Conservation (phyloP, 2,797 vertebrate species). For the Pseudochirops cupreus region DNA sequence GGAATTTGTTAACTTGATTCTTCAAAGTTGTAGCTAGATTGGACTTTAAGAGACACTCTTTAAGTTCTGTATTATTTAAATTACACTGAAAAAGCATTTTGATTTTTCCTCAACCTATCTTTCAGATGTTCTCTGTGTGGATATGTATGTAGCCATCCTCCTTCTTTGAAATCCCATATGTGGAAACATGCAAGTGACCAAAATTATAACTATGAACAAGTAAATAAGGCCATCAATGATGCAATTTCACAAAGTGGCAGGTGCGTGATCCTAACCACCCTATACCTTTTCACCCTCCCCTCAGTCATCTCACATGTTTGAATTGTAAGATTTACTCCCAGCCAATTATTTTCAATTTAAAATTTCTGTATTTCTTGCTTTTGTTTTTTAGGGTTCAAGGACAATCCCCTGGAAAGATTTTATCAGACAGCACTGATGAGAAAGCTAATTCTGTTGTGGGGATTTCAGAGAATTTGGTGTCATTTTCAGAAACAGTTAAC, state of each 20-base stretch:
- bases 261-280: constrained; percentile 82
- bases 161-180: constrained; percentile 99
- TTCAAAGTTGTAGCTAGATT: neutral
- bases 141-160: constrained; percentile 98
- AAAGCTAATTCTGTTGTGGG: constrained; percentile 72
- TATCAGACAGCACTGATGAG: constrained; percentile 80
- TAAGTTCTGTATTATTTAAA: neutral
- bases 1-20: constrained; percentile 12
- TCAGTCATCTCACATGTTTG: neutral
- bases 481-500: constrained; percentile 80
- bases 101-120: constrained; percentile 15
- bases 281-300: neutral
- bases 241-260: constrained; percentile 97
- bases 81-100: neutral
- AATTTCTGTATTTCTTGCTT: constrained; percentile 17
- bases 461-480: constrained; percentile 77
- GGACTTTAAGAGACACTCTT: neutral
- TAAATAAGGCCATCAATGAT: constrained; percentile 98
- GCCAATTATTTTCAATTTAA: constrained; percentile 33
- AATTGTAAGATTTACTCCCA: constrained; percentile 4
- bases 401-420: constrained; percentile 80
- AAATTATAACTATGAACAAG: constrained; percentile 99
- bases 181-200: constrained; percentile 99
- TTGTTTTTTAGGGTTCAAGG: constrained; percentile 83
- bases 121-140: constrained; percentile 97